Evolutionary conservation across 1,140 invertebrate species (phyloP).

Genomic region (Rhizoglyphus robini): DNA sequence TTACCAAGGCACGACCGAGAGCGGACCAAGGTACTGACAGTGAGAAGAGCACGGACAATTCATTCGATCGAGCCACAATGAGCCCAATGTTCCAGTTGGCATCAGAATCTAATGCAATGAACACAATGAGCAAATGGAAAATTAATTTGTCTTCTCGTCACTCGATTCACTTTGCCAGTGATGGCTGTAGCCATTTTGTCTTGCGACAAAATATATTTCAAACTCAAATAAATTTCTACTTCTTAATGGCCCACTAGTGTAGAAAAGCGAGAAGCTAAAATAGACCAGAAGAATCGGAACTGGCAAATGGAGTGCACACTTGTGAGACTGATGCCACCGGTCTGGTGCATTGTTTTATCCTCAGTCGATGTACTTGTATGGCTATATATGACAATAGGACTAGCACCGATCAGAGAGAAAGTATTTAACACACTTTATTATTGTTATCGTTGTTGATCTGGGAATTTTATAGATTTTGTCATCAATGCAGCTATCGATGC

Average conservation of each 20-base stretch:
- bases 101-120: neutral
- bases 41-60: neutral
- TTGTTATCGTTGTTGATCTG: neutral
- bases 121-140: neutral
- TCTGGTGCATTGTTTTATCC: neutral
- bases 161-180: neutral
- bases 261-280: neutral
- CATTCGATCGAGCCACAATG: neutral
- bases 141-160: neutral
- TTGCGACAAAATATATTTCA: neutral
- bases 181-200: neutral
- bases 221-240: conserved; percentile 5
- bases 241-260: neutral
- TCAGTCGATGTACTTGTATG: neutral
- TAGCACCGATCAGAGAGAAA: too few species aligned
- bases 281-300: neutral
- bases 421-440: neutral
- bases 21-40: too few species aligned
- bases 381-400: neutral
- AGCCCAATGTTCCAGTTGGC: neutral
- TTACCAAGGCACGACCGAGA: neutral
- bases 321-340: neutral
- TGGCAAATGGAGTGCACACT: neutral
- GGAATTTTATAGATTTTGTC: conserved; percentile 9
- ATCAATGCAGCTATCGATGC: conserved; percentile 6